Evolutionary conservation across 2,888 invertebrate species (phyloP).

Genomic region (Apoda limacodes): DNA sequence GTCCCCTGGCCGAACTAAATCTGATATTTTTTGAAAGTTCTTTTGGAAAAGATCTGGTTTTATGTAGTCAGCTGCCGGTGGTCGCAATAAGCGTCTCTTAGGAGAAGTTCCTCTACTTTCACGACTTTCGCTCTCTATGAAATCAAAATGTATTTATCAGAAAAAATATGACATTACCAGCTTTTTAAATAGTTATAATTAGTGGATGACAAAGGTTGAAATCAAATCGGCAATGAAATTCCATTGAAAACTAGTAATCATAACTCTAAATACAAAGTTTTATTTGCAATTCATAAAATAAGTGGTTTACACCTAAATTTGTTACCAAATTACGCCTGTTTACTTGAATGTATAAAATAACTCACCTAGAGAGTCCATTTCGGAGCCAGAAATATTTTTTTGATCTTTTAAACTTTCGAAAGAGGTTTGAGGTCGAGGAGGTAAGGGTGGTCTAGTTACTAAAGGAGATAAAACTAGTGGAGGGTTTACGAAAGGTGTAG

Average conservation of each 20-base stretch:
- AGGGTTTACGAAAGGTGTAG: constrained; percentile 15
- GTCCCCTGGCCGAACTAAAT: constrained; percentile 49
- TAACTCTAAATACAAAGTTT: too few relatives aligned
- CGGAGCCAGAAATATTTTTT: constrained; percentile 34
- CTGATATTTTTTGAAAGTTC: constrained; percentile 61
- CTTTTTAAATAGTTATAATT: too few relatives aligned
- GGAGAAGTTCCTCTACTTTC: constrained; percentile 38
- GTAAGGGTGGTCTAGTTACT: constrained; percentile 42
- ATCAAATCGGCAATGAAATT: too few relatives aligned
- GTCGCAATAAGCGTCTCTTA: constrained; percentile 62
- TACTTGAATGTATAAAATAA: too few relatives aligned
- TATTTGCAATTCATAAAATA: too few relatives aligned
- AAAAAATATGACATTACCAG: too few relatives aligned
- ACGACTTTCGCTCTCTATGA: constrained; percentile 34
- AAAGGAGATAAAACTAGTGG: constrained; percentile 41
- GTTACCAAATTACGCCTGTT: too few relatives aligned
- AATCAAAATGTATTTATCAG: too few relatives aligned
- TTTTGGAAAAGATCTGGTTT: constrained; percentile 69
- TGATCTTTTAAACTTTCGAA: constrained; percentile 46
- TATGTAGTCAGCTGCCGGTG: constrained; percentile 70
- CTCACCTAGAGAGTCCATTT: constrained; percentile 46
- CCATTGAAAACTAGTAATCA: too few relatives aligned
- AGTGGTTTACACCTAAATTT: too few relatives aligned
- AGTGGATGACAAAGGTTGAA: too few relatives aligned
- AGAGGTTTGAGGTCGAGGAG: constrained; percentile 31